Conservation (phyloP, 2,888 invertebrate genomes). For the Thymelicus lineola region DNA sequence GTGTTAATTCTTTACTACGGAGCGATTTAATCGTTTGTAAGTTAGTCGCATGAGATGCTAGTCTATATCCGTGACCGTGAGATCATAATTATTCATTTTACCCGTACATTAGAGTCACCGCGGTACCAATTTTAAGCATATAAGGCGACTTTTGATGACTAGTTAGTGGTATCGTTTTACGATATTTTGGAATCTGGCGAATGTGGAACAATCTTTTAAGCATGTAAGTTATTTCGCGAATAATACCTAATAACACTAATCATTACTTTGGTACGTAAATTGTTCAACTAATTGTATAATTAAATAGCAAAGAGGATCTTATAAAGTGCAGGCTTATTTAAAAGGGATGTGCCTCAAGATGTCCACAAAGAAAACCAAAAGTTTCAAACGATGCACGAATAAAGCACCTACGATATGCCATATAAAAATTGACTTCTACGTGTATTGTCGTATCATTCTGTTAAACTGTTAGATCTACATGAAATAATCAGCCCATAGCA, state of each 20-base stretch:
- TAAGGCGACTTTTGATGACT: neutral
- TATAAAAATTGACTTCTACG: constrained; percentile 29
- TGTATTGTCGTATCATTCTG: constrained; percentile 32
- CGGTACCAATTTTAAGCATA: neutral
- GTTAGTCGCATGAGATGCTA: neutral
- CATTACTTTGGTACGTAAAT: constrained; percentile 1
- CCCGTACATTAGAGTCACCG: constrained; percentile 1
- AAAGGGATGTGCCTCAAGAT: constrained; percentile 9
- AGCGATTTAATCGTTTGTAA: neutral
- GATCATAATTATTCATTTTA: neutral
- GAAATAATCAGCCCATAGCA: neutral
- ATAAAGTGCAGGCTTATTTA: constrained; percentile 11
- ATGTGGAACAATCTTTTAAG: neutral
- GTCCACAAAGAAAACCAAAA: constrained; percentile 8
- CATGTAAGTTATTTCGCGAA: neutral
- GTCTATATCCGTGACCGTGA: neutral
- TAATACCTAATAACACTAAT: neutral
- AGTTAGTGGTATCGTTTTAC: constrained; percentile 4
- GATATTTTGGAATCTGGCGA: neutral
- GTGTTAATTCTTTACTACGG: too few relatives aligned
- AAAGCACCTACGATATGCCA: constrained; percentile 13
- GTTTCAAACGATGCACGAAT: neutral
- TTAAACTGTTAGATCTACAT: constrained; percentile 6
- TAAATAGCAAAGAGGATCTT: constrained; percentile 13
- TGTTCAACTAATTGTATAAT: constrained; percentile 6